Evolutionary conservation across 2,113 vertebrate species (phyloP).

Genomic region (Columbina picui): DNA sequence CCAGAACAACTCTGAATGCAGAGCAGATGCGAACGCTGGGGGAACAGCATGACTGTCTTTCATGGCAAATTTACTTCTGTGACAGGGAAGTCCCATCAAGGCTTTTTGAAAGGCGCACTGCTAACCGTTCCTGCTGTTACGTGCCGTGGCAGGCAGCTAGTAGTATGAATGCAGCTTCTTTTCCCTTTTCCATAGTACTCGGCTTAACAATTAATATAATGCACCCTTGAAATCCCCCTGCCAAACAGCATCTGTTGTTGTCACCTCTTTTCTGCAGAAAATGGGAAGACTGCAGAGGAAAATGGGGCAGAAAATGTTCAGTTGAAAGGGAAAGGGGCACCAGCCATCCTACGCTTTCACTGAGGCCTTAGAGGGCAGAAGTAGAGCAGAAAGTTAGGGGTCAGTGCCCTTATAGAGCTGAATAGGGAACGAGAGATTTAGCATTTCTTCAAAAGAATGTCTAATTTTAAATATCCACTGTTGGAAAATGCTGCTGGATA

Average conservation of each 20-base stretch:
- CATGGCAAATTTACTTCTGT: not conserved
- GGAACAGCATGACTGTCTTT: not conserved
- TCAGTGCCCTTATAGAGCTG: not conserved
- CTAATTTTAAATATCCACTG: not conserved
- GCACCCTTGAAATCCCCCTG: not conserved
- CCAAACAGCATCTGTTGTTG: not conserved
- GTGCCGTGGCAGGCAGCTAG: not conserved
- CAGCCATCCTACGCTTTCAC: not conserved
- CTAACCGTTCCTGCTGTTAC: not conserved
- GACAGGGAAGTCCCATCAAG: not conserved
- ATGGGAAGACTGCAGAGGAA: not conserved
- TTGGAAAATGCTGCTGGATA: slow-evolving; percentile 2
- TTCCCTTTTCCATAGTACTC: not conserved
- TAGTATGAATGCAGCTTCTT: not conserved
- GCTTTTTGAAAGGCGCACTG: not conserved
- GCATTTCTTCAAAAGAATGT: not conserved
- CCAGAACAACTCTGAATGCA: not conserved
- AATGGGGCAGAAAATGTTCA: not conserved
- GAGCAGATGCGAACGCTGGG: slow-evolving; percentile 4
- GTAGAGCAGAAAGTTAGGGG: not conserved
- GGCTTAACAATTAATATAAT: not conserved
- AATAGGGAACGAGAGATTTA: not conserved
- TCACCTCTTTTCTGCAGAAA: not conserved
- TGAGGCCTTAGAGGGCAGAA: not conserved
- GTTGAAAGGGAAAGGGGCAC: not conserved